phyloP scores from a whole-genome alignment of 2,797 vertebrate species.

The Brotula barbata region DNA sequence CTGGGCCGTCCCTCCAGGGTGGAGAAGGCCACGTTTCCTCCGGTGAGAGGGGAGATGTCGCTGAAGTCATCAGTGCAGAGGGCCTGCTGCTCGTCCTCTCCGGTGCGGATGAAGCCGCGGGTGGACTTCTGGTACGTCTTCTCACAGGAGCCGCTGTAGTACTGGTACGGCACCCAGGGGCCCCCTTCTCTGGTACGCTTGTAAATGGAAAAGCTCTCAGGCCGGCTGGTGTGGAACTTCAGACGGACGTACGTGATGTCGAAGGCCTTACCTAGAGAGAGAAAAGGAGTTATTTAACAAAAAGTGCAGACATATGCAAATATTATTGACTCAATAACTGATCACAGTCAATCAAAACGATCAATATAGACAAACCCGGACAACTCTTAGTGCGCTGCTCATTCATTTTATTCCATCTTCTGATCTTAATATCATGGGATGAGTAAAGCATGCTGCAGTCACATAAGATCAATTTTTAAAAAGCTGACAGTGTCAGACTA shows the following conservation, averaged over 20 bases:
- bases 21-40: conserved; percentile 96
- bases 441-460: too few relatives aligned
- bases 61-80: conserved; percentile 97
- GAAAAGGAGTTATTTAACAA: neutral
- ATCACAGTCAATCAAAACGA: too few relatives aligned
- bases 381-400: too few relatives aligned
- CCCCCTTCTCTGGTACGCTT: conserved; percentile 86
- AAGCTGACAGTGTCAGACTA: too few relatives aligned
- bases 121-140: conserved; percentile 88
- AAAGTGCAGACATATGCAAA: too few relatives aligned
- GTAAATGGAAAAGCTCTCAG: conserved; percentile 96
- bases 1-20: conserved; percentile 94
- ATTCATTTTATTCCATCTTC: too few relatives aligned
- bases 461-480: too few relatives aligned
- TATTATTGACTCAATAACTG: too few relatives aligned
- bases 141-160: conserved; percentile 96
- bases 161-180: conserved; percentile 93
- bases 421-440: too few relatives aligned
- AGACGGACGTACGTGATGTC: conserved; percentile 97
- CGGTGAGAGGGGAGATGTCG: conserved; percentile 95
- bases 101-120: conserved; percentile 89
- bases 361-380: too few relatives aligned
- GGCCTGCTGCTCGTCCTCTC: conserved; percentile 92
- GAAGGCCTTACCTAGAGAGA: conserved; percentile 88
- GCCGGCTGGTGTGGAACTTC: conserved; percentile 97